Evolutionary conservation across 2,113 vertebrate species (phyloP).

Genomic region (Coracopsis vasa): DNA sequence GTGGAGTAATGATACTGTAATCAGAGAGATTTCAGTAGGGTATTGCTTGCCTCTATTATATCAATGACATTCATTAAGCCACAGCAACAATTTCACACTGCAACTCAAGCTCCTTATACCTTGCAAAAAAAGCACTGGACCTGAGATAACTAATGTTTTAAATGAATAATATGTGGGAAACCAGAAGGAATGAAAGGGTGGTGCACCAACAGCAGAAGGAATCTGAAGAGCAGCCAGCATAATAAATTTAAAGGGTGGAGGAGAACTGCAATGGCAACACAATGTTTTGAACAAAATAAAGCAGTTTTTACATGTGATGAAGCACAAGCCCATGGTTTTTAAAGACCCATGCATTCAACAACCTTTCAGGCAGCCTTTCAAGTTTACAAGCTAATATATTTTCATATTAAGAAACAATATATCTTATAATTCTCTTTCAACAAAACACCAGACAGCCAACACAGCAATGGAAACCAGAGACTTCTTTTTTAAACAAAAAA

Average conservation of each 20-base stretch:
- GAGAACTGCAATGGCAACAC: constrained; percentile 34
- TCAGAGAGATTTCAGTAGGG: neutral
- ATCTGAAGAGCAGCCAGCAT: constrained; percentile 18
- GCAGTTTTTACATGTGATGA: neutral
- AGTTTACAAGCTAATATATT: neutral
- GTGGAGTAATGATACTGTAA: neutral
- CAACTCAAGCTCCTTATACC: neutral
- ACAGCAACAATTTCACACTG: neutral
- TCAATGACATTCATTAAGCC: neutral
- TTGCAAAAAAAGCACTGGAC: neutral
- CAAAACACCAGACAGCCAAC: neutral
- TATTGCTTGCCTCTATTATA: neutral
- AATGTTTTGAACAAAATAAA: constrained; percentile 55
- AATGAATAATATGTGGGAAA: neutral
- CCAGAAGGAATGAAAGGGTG: neutral
- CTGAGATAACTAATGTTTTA: neutral
- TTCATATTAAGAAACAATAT: constrained; percentile 7
- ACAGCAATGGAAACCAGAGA: neutral
- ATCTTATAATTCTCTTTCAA: constrained; percentile 9
- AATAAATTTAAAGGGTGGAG: constrained; percentile 37
- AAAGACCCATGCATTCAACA: neutral
- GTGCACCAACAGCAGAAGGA: neutral
- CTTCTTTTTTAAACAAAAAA: neutral
- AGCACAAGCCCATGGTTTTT: neutral
- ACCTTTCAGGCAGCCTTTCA: neutral